phyloP scores from a whole-genome alignment of 2,113 vertebrate species.

The Martes martes region DNA sequence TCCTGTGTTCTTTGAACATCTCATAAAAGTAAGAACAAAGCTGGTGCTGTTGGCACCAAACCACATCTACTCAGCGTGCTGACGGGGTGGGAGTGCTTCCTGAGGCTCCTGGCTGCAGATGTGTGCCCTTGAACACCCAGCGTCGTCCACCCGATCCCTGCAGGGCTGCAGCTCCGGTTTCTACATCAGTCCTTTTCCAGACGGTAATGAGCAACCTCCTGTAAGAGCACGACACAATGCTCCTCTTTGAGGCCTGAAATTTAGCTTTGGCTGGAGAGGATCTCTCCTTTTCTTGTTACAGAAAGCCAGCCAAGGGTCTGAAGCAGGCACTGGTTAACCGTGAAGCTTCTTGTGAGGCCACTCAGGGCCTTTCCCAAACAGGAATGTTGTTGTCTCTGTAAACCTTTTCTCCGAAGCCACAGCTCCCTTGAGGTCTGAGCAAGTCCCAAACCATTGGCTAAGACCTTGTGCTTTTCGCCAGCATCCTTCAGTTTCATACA shows the following conservation, averaged over 20 bases:
- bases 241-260: constrained; percentile 34
- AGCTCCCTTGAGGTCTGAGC: not conserved
- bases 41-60: constrained; percentile 31
- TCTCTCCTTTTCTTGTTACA: not conserved
- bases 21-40: constrained; percentile 73
- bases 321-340: not conserved
- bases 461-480: not conserved
- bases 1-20: constrained; percentile 59
- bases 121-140: not conserved
- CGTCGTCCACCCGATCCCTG: not conserved
- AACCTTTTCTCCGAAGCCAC: not conserved
- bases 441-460: not conserved
- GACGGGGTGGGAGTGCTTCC: not conserved
- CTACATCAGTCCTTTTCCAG: not conserved
- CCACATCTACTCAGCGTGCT: not conserved
- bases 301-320: not conserved
- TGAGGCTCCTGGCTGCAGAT: not conserved
- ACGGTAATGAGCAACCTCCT: not conserved
- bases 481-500: constrained; percentile 31
- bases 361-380: not conserved
- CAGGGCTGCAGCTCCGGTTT: not conserved
- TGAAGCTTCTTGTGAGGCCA: not conserved
- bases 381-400: not conserved
- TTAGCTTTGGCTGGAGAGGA: not conserved
- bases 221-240: not conserved